A percentile compares a stretch with the other conserved stretches of the same genome.
Evolutionary conservation across 1,140 invertebrate species (phyloP).

Genomic region (Uloborus diversus): DNA sequence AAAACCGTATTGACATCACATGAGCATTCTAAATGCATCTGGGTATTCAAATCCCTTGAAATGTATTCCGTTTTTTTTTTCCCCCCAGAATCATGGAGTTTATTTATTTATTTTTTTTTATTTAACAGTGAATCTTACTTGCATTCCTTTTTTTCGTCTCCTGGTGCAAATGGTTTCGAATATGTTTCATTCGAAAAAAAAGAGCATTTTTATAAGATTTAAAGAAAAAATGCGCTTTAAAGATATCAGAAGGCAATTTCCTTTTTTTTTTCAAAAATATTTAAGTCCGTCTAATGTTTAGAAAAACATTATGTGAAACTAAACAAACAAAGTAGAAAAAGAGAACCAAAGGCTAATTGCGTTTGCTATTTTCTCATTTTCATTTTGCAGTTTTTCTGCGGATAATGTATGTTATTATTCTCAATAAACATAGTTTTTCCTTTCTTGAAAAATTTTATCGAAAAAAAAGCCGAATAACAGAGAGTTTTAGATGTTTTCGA

Average conservation of each 20-base stretch:
- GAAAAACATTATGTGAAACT: background rate
- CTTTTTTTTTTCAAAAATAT: constrained; percentile 27
- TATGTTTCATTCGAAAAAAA: too few relatives aligned
- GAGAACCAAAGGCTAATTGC: constrained; percentile 14
- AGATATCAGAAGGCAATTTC: constrained; percentile 27
- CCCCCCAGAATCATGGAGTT: too few relatives aligned
- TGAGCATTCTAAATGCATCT: constrained; percentile 20
- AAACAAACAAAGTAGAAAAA: background rate
- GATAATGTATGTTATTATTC: background rate
- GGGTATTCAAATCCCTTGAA: constrained; percentile 26
- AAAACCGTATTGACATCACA: constrained; percentile 8
- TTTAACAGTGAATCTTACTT: background rate
- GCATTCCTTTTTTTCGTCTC: background rate
- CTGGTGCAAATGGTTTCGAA: too few relatives aligned
- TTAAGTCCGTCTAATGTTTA: constrained; percentile 6
- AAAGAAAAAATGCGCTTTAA: constrained; percentile 13
- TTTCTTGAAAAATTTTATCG: background rate
- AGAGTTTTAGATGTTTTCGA: background rate
- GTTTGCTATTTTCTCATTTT: constrained; percentile 19
- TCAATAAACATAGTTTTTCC: constrained; percentile 4
- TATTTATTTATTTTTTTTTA: too few relatives aligned
- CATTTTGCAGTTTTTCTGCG: constrained; percentile 13
- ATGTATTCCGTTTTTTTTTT: background rate
- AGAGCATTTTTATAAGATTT: constrained; percentile 10
- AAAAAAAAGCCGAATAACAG: constrained; percentile 1